A percentile compares a stretch with the other conserved stretches of the same genome.
Evolutionary conservation across 2,113 vertebrate species (phyloP).

Genomic region (Anser brachyrhynchus): DNA sequence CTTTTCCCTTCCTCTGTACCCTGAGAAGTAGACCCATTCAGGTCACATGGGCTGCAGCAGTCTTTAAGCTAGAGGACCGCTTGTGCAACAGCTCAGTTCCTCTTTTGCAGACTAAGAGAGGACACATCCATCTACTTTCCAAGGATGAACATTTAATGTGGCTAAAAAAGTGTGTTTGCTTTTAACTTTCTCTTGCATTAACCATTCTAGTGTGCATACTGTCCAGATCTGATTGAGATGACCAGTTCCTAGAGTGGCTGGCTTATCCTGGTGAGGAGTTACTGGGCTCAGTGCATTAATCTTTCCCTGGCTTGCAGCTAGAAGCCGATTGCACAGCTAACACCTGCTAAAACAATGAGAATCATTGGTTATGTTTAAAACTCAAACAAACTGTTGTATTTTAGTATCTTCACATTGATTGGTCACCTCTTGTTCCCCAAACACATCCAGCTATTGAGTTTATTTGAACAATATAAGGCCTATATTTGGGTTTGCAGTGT

Average conservation of each 20-base stretch:
- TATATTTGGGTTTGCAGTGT: neutral
- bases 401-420: neutral
- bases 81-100: neutral
- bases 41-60: neutral
- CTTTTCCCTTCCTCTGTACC: neutral
- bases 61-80: neutral
- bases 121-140: neutral
- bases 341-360: neutral
- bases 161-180: neutral
- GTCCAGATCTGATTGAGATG: neutral
- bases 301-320: rapidly evolving
- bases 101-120: neutral
- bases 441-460: neutral
- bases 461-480: neutral
- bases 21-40: neutral
- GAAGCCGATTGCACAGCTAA: neutral
- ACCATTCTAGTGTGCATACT: neutral
- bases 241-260: neutral
- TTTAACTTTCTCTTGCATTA: neutral
- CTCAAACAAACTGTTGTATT: neutral
- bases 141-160: neutral
- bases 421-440: neutral
- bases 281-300: neutral
- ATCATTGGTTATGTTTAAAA: neutral
- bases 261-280: neutral